Conservation (phyloP, 2,797 vertebrate species). For the Rhincodon typus region DNA sequence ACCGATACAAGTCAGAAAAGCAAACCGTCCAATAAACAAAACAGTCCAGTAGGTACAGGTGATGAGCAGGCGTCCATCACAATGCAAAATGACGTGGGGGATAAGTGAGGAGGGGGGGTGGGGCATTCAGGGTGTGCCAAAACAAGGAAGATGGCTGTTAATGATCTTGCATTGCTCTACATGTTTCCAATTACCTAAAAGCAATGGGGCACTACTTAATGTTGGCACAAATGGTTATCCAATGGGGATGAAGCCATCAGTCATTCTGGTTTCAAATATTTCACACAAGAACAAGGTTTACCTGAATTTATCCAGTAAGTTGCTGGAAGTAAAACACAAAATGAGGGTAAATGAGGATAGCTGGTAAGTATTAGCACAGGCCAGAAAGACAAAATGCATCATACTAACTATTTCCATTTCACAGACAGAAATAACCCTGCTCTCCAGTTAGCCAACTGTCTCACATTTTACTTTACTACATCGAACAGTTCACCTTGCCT, state of each 20-base stretch:
- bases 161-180: neutral
- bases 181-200: neutral
- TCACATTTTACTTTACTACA: neutral
- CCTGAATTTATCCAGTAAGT: constrained; percentile 35
- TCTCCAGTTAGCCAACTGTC: neutral
- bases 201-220: constrained; percentile 13
- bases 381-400: neutral
- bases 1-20: neutral
- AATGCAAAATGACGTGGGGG: neutral
- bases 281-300: constrained; percentile 23
- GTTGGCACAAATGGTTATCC: constrained; percentile 28
- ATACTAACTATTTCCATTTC: neutral
- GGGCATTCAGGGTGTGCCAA: neutral
- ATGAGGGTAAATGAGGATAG: constrained; percentile 10
- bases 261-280: neutral
- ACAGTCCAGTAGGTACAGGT: neutral
- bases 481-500: neutral
- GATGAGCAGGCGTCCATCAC: neutral
- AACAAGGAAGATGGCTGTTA: neutral
- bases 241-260: constrained; percentile 17
- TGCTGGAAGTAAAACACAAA: constrained; percentile 29
- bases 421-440: neutral
- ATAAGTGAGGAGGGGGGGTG: too few species aligned
- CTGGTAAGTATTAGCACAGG: neutral
- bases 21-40: neutral